A percentile compares a stretch with the other conserved stretches of the same genome.
Conservation (phyloP, 2,797 vertebrate genomes). For the Eulemur coronatus region DNA sequence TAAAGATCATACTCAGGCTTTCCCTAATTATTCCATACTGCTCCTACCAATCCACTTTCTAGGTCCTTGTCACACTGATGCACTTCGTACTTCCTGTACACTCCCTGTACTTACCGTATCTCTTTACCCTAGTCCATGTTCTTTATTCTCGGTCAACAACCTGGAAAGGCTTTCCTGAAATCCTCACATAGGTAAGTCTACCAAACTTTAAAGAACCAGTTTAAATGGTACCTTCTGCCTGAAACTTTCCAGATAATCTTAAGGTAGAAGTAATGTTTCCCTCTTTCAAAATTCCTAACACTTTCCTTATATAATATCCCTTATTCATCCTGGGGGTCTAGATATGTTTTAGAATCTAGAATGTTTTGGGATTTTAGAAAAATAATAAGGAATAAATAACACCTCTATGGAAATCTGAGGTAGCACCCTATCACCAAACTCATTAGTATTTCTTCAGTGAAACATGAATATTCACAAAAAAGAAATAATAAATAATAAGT, state of each 20-base stretch:
- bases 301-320: not conserved
- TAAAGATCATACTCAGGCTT: not conserved
- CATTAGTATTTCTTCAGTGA: not conserved
- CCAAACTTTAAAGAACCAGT: not conserved
- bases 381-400: not conserved
- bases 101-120: not conserved
- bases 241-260: not conserved
- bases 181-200: not conserved
- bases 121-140: not conserved
- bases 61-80: not conserved
- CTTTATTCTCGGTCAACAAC: not conserved
- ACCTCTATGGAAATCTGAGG: not conserved
- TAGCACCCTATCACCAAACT: not conserved
- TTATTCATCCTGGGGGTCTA: not conserved
- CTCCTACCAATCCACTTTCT: not conserved
- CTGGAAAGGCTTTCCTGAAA: not conserved
- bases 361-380: not conserved
- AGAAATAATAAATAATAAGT: not conserved
- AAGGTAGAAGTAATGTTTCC: not conserved
- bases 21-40: not conserved
- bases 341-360: not conserved
- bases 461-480: conserved; percentile 3
- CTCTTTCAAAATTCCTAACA: conserved; percentile 1
- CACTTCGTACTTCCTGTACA: not conserved
- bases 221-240: not conserved